These are phyloP conservation scores for Dicaeum eximium DNA, from an alignment of 2,113 vertebrate species.

Conservation along the genomic window DNA sequence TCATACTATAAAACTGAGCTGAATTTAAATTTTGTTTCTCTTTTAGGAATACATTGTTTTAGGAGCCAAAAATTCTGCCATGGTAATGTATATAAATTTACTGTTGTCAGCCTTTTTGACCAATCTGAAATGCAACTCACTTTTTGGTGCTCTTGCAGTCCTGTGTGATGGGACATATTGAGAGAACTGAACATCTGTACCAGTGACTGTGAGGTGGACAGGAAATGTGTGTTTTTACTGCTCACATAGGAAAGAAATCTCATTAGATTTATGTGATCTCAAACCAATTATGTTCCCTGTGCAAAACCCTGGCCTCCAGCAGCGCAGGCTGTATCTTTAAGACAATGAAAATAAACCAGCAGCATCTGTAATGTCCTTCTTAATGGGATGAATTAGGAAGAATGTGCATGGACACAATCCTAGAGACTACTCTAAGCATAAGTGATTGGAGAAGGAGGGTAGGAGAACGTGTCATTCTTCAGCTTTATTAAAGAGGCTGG, in stretches of 20 bases:
- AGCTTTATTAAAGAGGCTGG: background rate
- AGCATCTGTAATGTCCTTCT: background rate
- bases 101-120: background rate
- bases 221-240: slow-evolving; percentile 29
- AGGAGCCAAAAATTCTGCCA: background rate
- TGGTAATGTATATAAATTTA: background rate
- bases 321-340: background rate
- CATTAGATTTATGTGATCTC: slow-evolving; percentile 6
- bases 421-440: background rate
- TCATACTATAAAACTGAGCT: background rate
- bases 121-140: background rate
- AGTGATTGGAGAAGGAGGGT: background rate
- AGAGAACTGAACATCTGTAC: background rate
- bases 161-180: background rate
- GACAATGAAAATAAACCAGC: background rate
- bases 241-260: background rate
- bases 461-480: background rate
- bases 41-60: background rate
- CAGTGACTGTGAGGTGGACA: background rate
- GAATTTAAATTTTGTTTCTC: background rate
- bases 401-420: background rate
- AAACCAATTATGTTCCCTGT: background rate
- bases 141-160: background rate
- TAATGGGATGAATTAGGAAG: background rate
- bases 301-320: background rate